Evolutionary conservation across 2,888 invertebrate species (phyloP), one percentile per base, ranked within the genome.

Genomic region (Leucoma salicis): DNA sequence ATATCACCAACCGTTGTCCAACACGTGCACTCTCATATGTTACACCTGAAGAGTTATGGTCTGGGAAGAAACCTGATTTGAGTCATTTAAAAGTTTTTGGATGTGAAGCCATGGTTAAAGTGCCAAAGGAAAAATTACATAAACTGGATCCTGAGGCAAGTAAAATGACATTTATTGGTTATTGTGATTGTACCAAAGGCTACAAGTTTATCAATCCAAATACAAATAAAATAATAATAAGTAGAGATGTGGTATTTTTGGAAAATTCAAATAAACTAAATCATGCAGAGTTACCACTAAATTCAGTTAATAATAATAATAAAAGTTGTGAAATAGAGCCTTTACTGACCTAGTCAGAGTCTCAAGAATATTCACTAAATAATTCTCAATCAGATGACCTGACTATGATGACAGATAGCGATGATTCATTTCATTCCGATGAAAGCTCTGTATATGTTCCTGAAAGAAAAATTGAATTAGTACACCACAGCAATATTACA

Each of bases 161-260:
- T 14, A 29, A 29, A 29, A 29, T 29, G 29, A 29, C 39, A 7
- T 42, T 48, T 31, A 35, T 47, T 40, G 47, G 40, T 7, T 47
- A 47, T 38, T 31, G 39, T 47, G 43, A 47, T 21, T 31, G 25
- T 31, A 43, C 12, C 11, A 40, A 47, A 21, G 40, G 39, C 11
- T 47, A 47, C 16, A 15, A 40, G 18, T 25, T 47, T 15, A 35
- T 40, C 21, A 37, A 43, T 47, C 40, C 42, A 41, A 36, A 34
- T 13, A 24, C 34, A 24, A 21, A 24, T 10, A 42, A 46, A 46
- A 16, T 38, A 13, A 15, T 39, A 7, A 46, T 35, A 16, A 45
- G 47, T 33, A 44, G 51, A 42, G 44, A 50, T 43, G 42, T 50
- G 1, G 8, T 40, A 27, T 44, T 51, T 38, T 14, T 51, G 13